These are phyloP conservation scores for Chloropsis hardwickii DNA, from an alignment of 2,113 vertebrate genomes.

Conservation along the genomic window DNA sequence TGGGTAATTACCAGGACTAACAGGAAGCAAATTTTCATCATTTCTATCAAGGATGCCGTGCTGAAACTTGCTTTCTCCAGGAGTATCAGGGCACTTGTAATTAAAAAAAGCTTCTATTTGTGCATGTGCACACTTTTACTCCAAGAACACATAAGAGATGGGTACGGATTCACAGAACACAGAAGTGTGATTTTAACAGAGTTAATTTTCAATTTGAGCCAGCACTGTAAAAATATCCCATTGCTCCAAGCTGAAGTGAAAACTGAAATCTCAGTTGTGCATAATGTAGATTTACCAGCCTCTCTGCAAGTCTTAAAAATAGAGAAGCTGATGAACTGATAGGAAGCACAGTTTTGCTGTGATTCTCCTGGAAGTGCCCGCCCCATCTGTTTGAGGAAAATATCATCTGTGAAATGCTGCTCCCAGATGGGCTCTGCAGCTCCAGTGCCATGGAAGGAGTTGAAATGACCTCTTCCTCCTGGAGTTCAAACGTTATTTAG, in stretches of 20 bases:
- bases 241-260: background rate
- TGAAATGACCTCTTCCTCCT: background rate
- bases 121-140: background rate
- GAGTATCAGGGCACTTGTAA: background rate
- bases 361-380: background rate
- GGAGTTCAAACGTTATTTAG: background rate
- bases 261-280: background rate
- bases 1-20: conserved; percentile 13
- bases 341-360: background rate
- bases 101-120: conserved; percentile 22
- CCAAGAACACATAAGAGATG: background rate
- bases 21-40: background rate
- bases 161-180: background rate
- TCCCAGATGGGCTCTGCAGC: background rate
- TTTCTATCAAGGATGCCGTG: background rate
- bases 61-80: conserved; percentile 11
- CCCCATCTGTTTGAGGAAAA: background rate
- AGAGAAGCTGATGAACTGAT: background rate
- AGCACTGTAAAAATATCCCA: background rate
- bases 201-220: background rate
- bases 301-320: background rate
- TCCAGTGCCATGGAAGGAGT: background rate
- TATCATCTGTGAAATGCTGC: background rate
- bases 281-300: background rate
- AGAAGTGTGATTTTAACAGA: background rate